Percentiles rank a stretch among this genome's conserved stretches.
phyloP scores from a whole-genome alignment of 2,113 vertebrate genomes.

The Pomatorhinus ruficollis region DNA sequence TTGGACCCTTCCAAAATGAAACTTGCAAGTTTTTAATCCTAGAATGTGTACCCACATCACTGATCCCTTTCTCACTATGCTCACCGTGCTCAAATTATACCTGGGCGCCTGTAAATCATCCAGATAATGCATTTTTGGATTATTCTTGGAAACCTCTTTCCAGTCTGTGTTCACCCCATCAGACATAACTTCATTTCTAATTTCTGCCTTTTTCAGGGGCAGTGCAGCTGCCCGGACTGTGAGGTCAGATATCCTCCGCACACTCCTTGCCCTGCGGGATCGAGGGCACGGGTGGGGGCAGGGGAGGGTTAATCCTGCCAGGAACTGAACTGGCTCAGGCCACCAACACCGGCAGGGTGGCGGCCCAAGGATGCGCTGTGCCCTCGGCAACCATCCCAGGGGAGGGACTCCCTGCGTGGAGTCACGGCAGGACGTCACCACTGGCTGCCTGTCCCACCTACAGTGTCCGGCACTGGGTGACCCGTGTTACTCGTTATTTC shows the following conservation, averaged over 20 bases:
- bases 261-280: rapidly evolving
- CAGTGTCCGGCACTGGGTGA: rapidly evolving
- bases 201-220: not conserved
- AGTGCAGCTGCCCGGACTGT: rapidly evolving
- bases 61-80: not conserved
- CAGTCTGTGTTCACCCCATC: not conserved
- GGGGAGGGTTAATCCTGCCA: rapidly evolving
- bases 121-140: not conserved
- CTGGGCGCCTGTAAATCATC: not conserved
- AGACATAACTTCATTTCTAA: not conserved
- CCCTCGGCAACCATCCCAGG: rapidly evolving
- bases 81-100: not conserved
- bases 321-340: rapidly evolving
- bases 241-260: rapidly evolving
- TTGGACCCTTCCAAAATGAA: not conserved
- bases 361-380: rapidly evolving
- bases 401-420: rapidly evolving
- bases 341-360: rapidly evolving
- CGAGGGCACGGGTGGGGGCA: not conserved
- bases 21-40: not conserved
- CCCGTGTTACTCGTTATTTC: rapidly evolving
- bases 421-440: rapidly evolving
- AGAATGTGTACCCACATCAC: rapidly evolving
- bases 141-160: not conserved
- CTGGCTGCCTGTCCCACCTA: rapidly evolving